Evolutionary conservation across 2,888 invertebrate species (phyloP).

Genomic region (Platerodrilus igneus): DNA sequence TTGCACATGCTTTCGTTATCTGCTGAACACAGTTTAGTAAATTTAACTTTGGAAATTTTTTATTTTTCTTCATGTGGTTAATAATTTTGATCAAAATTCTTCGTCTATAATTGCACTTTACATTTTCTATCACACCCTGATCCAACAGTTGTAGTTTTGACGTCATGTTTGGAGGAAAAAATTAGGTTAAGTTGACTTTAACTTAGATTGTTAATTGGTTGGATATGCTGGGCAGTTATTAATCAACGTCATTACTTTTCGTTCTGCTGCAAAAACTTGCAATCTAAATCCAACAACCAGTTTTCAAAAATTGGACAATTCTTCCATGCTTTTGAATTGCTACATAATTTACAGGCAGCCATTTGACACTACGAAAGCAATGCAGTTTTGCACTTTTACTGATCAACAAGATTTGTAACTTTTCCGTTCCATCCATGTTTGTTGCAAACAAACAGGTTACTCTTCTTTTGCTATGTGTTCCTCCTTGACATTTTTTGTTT

Average conservation of each 20-base stretch:
- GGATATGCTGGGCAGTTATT: conserved; percentile 18
- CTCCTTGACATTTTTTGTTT: conserved; percentile 35
- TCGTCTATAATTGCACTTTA: conserved; percentile 10
- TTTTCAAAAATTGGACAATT: conserved; percentile 19
- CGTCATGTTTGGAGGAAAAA: conserved; percentile 18
- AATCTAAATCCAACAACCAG: conserved; percentile 34
- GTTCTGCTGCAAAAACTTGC: conserved; percentile 18
- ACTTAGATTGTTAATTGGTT: conserved; percentile 10
- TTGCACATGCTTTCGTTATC: too few relatives aligned
- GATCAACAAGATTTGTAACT: conserved; percentile 36
- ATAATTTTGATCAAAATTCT: conserved; percentile 10
- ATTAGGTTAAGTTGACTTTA: conserved; percentile 16
- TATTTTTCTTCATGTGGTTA: conserved; percentile 3
- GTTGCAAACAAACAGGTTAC: conserved; percentile 27
- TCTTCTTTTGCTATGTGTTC: conserved; percentile 38
- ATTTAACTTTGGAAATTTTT: too few relatives aligned
- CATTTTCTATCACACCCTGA: conserved; percentile 16
- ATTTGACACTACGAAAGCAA: conserved; percentile 30
- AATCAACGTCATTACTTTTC: conserved; percentile 1
- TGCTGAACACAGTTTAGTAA: too few relatives aligned
- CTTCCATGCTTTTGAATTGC: conserved; percentile 39
- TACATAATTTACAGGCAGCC: conserved; percentile 24
- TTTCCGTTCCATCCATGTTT: conserved; percentile 38
- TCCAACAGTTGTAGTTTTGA: conserved; percentile 17
- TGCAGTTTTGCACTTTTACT: conserved; percentile 37